Conservation (phyloP, 2,113 vertebrate genomes). For the Stigmatopora nigra region DNA sequence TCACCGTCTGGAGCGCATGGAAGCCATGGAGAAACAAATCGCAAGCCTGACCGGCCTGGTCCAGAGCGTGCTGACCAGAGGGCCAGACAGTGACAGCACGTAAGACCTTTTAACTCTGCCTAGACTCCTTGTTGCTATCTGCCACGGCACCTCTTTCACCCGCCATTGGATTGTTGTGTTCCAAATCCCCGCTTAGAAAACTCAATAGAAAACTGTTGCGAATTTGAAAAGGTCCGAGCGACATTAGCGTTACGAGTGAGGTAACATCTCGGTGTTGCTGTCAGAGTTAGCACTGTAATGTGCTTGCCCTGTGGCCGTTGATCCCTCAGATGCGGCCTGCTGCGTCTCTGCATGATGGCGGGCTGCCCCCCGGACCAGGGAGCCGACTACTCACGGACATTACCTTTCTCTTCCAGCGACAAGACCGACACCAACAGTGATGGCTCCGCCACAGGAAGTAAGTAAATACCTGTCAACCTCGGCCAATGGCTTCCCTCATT, state of each 20-base stretch:
- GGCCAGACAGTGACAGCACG: slow-evolving; percentile 89
- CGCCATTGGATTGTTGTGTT: no score
- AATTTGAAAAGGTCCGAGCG: neutral
- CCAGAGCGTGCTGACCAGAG: slow-evolving; percentile 89
- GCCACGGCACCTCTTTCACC: neutral
- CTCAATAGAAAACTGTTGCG: neutral
- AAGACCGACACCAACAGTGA: slow-evolving; percentile 90
- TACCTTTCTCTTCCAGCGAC: slow-evolving; percentile 84
- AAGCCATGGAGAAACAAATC: slow-evolving; percentile 99
- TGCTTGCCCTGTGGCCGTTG: slow-evolving; percentile 69
- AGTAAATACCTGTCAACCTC: slow-evolving; percentile 45
- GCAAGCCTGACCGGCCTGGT: slow-evolving; percentile 95
- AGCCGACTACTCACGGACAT: slow-evolving; percentile 74
- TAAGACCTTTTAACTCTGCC: slow-evolving; percentile 60
- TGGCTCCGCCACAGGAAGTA: slow-evolving; percentile 79
- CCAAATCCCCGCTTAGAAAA: neutral
- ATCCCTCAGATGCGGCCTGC: slow-evolving; percentile 77
- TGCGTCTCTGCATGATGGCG: slow-evolving; percentile 80
- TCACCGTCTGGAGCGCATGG: slow-evolving; percentile 86
- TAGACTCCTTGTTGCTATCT: slow-evolving; percentile 35
- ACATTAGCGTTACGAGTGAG: slow-evolving; percentile 15
- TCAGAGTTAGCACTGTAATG: slow-evolving; percentile 72
- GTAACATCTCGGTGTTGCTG: slow-evolving; percentile 4
- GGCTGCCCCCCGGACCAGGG: slow-evolving; percentile 74
- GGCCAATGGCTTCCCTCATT: no score